Conservation (phyloP, 2,888 invertebrate species). For the Eupithecia tripunctaria region DNA sequence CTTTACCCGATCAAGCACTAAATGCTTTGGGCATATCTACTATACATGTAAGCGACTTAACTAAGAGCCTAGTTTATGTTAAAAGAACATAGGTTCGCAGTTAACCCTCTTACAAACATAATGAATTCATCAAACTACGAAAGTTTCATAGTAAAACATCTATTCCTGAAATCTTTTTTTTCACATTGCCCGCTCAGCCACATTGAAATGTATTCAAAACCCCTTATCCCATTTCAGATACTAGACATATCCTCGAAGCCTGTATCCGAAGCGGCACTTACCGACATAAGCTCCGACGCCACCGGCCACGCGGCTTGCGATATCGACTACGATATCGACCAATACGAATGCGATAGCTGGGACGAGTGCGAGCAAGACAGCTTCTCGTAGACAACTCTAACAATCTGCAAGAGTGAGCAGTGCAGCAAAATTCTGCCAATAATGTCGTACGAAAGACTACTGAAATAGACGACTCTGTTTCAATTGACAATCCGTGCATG, state of each 20-base stretch:
- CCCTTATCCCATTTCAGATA: slow-evolving; percentile 52
- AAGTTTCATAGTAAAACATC: too few species aligned
- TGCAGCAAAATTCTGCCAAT: neutral
- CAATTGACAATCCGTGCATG: neutral
- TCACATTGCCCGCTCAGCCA: neutral
- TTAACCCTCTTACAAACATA: too few species aligned
- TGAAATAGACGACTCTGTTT: neutral
- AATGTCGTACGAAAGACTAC: neutral
- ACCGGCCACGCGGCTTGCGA: slow-evolving; percentile 83
- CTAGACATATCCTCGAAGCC: slow-evolving; percentile 82
- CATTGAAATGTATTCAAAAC: neutral
- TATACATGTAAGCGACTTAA: too few species aligned
- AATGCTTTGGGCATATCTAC: neutral
- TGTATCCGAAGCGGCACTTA: slow-evolving; percentile 79
- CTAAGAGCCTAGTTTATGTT: too few species aligned
- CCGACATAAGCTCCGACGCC: slow-evolving; percentile 82
- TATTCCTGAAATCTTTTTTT: neutral
- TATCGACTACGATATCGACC: slow-evolving; percentile 81
- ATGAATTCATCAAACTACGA: too few species aligned
- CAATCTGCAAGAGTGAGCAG: neutral
- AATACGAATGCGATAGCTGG: slow-evolving; percentile 82
- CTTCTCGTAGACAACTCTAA: slow-evolving; percentile 52
- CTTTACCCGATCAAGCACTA: neutral
- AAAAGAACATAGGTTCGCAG: too few species aligned
- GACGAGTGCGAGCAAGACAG: slow-evolving; percentile 84